Base-by-base conservation (phyloP, 35 echinoderm and acorn worm species). In the Hemicentrotus pulcherrimus region DNA sequence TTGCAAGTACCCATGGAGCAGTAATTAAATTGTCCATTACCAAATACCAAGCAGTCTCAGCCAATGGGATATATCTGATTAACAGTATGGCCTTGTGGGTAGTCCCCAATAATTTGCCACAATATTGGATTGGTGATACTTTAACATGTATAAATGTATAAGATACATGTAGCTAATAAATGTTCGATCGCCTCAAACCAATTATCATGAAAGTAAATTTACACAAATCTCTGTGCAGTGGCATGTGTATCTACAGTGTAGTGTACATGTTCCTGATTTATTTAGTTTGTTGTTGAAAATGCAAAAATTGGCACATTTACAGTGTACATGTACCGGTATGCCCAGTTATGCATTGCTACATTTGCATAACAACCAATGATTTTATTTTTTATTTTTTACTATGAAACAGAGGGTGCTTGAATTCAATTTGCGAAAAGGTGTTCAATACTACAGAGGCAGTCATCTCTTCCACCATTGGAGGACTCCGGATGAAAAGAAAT, bases 391-490 rank as follows among this genome's bases (percentile, higher is more conserved):
- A 33, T 96, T 94, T 32, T 95, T 48, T 95, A 93, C 45, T 71
- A 33, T 59, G 71, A 92, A 41, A 85, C 97, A 98, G 97, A 98
- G 97, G 95, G 96, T 98, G 46, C 91, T 98, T 86, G 96, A 98
- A 46, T 98, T 96, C 85, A 92, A 95, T 35, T 88, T 98, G 6
- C 46, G 97, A 32, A 95, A 95, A 94, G 96, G 96, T 52, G 97
- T 97, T 91, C 94, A 98, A 94, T 98, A 98, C 60, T 97, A 96
- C 91, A 95, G 92, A 95, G 96, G 95, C 31, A 97, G 94, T 89
- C 97, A 96, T 85, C 97, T 95, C 95, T 98, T 98, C 96, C 95
- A 96, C 86, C 97, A 98, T 96, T 98, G 97, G 97, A 96, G 97
- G 86, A 98, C 97, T 32, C 95, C 91, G 46, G 97, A 98, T 70